phyloP scores from a whole-genome alignment of 1,140 invertebrate species.

The Stegodyphus dumicola region DNA sequence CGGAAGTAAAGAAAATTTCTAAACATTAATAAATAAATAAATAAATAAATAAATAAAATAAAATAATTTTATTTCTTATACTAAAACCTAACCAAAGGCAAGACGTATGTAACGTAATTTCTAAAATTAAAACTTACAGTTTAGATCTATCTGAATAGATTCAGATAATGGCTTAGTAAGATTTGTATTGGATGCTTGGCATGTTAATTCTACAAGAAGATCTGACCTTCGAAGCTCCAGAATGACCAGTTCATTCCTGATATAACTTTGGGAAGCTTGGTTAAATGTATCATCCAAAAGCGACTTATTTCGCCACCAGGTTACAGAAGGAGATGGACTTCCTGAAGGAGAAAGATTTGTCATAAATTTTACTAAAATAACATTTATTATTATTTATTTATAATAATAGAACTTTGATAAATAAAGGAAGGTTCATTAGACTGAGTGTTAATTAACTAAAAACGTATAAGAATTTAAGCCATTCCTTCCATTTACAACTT shows the following conservation, averaged over 20 bases:
- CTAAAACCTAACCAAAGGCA: too few relatives aligned
- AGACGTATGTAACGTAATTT: too few relatives aligned
- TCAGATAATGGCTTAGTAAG: conserved; percentile 79
- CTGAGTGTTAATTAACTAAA: too few relatives aligned
- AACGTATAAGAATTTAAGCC: too few relatives aligned
- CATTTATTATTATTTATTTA: neutral
- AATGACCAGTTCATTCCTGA: conserved; percentile 81
- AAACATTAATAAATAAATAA: too few relatives aligned
- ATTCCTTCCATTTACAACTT: too few relatives aligned
- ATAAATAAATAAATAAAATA: too few relatives aligned
- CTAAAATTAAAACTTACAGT: conserved; percentile 63
- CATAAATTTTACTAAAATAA: neutral
- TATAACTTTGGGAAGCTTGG: conserved; percentile 75
- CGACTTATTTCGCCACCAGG: conserved; percentile 84
- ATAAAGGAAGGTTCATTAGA: too few relatives aligned
- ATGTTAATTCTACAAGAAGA: conserved; percentile 80
- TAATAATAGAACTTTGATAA: neutral
- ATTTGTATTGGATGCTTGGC: conserved; percentile 71
- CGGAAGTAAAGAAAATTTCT: too few relatives aligned
- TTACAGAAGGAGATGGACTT: conserved; percentile 79
- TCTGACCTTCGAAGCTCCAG: conserved; percentile 81
- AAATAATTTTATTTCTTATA: too few relatives aligned
- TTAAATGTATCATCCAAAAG: conserved; percentile 85
- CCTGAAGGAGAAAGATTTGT: conserved; percentile 71
- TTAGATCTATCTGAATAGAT: conserved; percentile 80